Evolutionary conservation across 92 coral and sea anemone species (phyloP).

Genomic region (Paramuricea clavata): DNA sequence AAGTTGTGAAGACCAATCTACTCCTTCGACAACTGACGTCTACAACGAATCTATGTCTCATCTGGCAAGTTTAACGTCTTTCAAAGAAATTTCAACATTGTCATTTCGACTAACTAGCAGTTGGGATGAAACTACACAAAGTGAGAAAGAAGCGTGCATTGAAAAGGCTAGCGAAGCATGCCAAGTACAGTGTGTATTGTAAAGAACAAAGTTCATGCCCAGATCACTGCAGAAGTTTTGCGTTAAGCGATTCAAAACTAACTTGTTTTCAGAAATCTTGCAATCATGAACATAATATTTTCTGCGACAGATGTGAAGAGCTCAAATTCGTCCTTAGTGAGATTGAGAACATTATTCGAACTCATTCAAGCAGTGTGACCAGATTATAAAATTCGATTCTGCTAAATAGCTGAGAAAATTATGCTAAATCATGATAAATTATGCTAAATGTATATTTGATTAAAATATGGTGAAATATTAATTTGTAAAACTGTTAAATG

Average conservation of each 20-base stretch:
- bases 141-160: conserved; percentile 19
- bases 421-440: too few species aligned
- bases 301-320: conserved; percentile 9
- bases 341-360: conserved; percentile 7
- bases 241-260: not conserved
- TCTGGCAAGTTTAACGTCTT: too few species aligned
- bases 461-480: too few species aligned
- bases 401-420: too few species aligned
- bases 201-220: not conserved
- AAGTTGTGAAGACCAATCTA: too few species aligned
- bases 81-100: conserved; percentile 19
- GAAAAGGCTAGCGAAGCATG: conserved; percentile 23
- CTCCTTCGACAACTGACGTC: too few species aligned
- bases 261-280: conserved; percentile 10
- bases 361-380: conserved; percentile 14
- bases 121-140: conserved; percentile 21
- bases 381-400: too few species aligned
- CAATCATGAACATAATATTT: not conserved
- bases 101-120: conserved; percentile 16
- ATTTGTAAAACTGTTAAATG: too few species aligned
- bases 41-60: too few species aligned
- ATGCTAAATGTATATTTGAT: too few species aligned
- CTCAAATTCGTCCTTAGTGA: not conserved
- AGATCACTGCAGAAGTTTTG: conserved; percentile 7
- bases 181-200: conserved; percentile 11